Evolutionary conservation across 2,113 vertebrate species (phyloP).

Genomic region (Physeter macrocephalus): DNA sequence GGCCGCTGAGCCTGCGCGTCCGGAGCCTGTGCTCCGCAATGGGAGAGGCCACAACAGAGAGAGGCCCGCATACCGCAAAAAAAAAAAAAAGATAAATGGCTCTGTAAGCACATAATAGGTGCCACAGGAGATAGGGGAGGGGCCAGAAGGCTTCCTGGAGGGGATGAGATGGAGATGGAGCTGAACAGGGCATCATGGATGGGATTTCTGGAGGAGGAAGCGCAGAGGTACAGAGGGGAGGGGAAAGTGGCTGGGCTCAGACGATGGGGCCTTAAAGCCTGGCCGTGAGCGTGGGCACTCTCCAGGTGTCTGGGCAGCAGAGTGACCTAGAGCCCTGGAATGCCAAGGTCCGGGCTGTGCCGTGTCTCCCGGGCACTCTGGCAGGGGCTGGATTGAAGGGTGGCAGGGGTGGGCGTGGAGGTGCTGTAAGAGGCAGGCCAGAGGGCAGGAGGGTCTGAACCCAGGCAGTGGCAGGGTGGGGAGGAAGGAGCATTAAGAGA

Average conservation of each 20-base stretch:
- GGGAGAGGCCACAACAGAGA: too few relatives aligned
- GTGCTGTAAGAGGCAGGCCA: neutral
- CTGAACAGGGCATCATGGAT: neutral
- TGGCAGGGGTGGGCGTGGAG: neutral
- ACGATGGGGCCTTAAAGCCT: neutral
- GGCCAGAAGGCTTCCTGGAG: neutral
- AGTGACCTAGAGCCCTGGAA: neutral
- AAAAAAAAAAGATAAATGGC: neutral
- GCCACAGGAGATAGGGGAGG: neutral
- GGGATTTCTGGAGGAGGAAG: neutral
- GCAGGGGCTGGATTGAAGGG: neutral
- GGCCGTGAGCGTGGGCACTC: fast-evolving
- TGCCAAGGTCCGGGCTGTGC: neutral
- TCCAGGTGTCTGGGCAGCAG: neutral
- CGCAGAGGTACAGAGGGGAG: neutral
- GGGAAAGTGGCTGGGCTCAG: neutral
- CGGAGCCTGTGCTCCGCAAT: too few relatives aligned
- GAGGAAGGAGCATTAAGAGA: neutral
- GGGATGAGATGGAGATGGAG: neutral
- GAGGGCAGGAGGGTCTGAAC: neutral
- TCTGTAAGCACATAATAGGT: neutral
- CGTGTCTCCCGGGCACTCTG: neutral
- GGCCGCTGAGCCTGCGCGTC: too few relatives aligned
- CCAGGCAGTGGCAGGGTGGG: neutral
- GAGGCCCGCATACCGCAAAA: too few relatives aligned